A percentile compares a stretch with the other conserved stretches of the same genome.
These are phyloP conservation scores for Anadara kagoshimensis DNA, from an alignment of 1,140 invertebrate species.

Conservation along the genomic window DNA sequence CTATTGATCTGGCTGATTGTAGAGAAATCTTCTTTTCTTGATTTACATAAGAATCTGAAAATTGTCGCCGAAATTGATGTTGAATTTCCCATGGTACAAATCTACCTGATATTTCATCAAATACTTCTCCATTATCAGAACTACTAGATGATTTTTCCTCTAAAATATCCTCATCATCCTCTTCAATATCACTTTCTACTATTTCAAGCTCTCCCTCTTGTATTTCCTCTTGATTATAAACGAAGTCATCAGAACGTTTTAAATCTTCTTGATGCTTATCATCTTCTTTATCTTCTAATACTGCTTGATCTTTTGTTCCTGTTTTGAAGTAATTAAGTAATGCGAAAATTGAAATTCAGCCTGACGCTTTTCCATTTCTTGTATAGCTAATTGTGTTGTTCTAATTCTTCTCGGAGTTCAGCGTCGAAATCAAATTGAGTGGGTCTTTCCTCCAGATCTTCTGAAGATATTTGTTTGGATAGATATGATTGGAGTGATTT, in stretches of 20 bases:
- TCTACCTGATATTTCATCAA: slow-evolving; percentile 55
- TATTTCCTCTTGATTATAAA: slow-evolving; percentile 5
- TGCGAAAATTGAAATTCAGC: too few species aligned
- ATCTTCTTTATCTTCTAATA: slow-evolving; percentile 26
- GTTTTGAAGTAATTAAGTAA: neutral
- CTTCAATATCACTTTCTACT: neutral
- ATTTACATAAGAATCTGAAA: slow-evolving; percentile 62
- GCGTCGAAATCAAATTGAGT: slow-evolving; percentile 42
- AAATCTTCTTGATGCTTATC: slow-evolving; percentile 28
- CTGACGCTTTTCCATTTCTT: too few species aligned
- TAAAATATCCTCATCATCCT: neutral
- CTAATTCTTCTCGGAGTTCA: neutral
- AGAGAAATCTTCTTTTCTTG: slow-evolving; percentile 48
- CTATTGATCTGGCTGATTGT: slow-evolving; percentile 55
- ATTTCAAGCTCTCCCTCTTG: neutral
- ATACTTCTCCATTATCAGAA: slow-evolving; percentile 56
- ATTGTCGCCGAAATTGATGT: slow-evolving; percentile 66
- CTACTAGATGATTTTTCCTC: slow-evolving; percentile 49
- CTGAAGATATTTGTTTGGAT: slow-evolving; percentile 61
- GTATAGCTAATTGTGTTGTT: too few species aligned
- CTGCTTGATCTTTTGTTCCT: neutral
- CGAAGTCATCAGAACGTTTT: slow-evolving; percentile 10
- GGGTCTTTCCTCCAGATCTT: slow-evolving; percentile 62
- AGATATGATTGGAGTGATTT: neutral
- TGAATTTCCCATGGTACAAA: slow-evolving; percentile 67